Evolutionary conservation across 2,797 vertebrate species (phyloP), one percentile per base, ranked within the genome.

Genomic region (Crenichthys baileyi): DNA sequence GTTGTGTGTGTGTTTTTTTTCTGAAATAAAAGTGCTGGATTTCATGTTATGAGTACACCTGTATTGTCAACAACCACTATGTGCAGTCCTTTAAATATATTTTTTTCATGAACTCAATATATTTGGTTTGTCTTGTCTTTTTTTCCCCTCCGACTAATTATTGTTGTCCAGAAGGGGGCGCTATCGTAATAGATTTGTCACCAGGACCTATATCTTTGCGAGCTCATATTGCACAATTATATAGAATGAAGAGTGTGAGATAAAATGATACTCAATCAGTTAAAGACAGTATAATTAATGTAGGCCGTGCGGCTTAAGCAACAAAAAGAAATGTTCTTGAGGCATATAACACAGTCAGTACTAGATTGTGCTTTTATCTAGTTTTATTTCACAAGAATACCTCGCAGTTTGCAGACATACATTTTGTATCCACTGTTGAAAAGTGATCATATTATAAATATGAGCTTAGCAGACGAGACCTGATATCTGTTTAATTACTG

Each of bases 41-140:
- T n/a, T 72, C 29, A 82, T 78, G 53, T 13, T 24, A 70, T 56
- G 16, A 56, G 46, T 41, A 56, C 4, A 70, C 12, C 50, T 83
- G 65, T 80, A 73, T 56, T 72, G 48, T 73, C 55, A 70, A 56
- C 67, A 20, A 63, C 65, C 24, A n/a, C 22, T n/a, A 36, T 76
- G 72, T 78, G 60, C 70, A 77, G 72, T 71, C 55, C 39, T 78
- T 79, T 20, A 7, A 90, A 85, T 88, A 86, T 22, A 53, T 16
- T 36, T 53, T 67, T 67, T 67, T 41, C 36, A 24, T 36, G 16
- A 65, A 36, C 18, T 41, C 18, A 39, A 39, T 11, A 22, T 24
- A 9, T 67, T 67, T 67, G 0, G 12, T 1, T 67, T 41, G 9
- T 13, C 48, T 48, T 48, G 46, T 48, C 1, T 55, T 24, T 55